Base-by-base conservation (phyloP, 2,888 invertebrate genomes). In the Pseudoips prasinana region DNA sequence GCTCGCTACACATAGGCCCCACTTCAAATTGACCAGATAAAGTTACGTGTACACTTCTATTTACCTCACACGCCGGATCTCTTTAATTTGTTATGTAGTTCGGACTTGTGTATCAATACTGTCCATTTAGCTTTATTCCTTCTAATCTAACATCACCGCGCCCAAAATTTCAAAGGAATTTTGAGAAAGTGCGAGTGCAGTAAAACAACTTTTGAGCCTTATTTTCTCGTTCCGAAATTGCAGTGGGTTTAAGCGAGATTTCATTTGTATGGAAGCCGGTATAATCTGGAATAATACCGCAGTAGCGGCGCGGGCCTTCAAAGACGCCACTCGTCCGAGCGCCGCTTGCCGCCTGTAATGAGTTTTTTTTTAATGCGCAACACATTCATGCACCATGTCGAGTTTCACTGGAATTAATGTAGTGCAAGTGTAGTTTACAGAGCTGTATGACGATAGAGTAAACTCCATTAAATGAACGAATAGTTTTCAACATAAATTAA, bases 221-320 rank as follows among this genome's bases (percentile, higher is more conserved):
- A 84, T 86, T 85, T 85, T 68, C 80, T 80, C 80, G 75, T 83
- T 81, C 78, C 83, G 70, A 86, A 87, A 86, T 82, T 86, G 87
- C 86, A 85, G 80, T 81, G 82, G 77, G 73, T 84, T 86, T 86
- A 86, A 86, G 85, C 78, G 85, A 85, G 86, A 85, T 86, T 87
- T 88, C 86, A 85, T 87, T 88, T 87, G 87, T 87, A 86, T 87
- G 71, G 81, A 75, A 83, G 79, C 82, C 69, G 77, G 79, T 69
- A 86, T 88, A 88, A 87, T 86, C 87, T 84, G 83, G 75, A 84
- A 87, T 87, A 86, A 88, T 88, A 80, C 84, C 73, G 80, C 83
- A 78, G 77, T 73, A 70, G 84, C 76, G 77, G 80, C 73, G 65
- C 72, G 71, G 75, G 80, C 81, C 82, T 78, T 86, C 87, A 87